Base-by-base conservation (phyloP, 2,797 vertebrate genomes). In the Gymnoscopelus microlampas region DNA sequence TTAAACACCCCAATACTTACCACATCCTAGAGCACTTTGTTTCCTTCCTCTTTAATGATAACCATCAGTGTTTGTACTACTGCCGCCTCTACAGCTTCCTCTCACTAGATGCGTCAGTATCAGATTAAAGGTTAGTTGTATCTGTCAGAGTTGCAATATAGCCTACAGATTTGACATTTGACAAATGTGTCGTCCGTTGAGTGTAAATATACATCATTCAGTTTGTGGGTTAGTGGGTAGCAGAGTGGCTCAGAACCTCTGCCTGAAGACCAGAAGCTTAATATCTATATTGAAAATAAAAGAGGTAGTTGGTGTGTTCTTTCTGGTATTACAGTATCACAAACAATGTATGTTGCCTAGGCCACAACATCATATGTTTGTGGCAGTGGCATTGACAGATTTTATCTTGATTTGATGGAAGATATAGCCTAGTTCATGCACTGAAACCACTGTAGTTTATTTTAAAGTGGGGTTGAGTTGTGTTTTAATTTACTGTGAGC, bases 21-120 rank as follows among this genome's bases (percentile, higher is more conserved):
- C 2, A 60, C 32, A 0, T 53, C 8, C 48, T 0, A 54, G 24
- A 3, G 2, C 2, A 1, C 5, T 0, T 47, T 0, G 4, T 15
- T 44, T n/a, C 4, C 13, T 77, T 80, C 26, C 39, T 44, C 48
- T 73, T 81, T 60, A 53, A 3, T 44, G 2, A 5, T 58, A 9
- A 11, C 29, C 15, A 47, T 13, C 15, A 15, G 0, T 44, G 39
- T 44, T 44, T 44, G 8, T 44, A 44, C 7, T 44, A 44, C 8
- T 44, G 39, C 8, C 39, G 53, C 1, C 26, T 60, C 2, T 2
- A 44, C 39, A 7, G 9, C 39, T 44, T 9, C 39, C 39, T 44
- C 39, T 44, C 39, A 39, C 35, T 19, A 19, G 19, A 1, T 44
- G 39, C 39, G 9, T 44, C 9, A 44, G 39, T 10, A 44, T 10